Percentiles rank a stretch among this genome's conserved stretches.
Conservation (phyloP, 2,888 invertebrate species). For the Caradrina clavipalpis region DNA sequence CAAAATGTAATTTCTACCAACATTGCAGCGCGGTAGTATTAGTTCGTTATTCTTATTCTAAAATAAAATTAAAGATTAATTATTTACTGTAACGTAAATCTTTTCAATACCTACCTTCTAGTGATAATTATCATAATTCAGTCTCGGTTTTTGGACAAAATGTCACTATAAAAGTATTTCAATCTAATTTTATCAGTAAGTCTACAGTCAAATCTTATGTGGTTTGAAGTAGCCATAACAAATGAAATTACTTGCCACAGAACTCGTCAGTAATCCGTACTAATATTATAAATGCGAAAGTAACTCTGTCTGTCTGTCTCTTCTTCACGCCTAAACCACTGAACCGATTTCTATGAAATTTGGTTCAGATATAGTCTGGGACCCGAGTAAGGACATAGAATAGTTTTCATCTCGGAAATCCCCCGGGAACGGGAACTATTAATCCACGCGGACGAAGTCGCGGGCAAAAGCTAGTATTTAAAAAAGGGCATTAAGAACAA, state of each 20-base stretch:
- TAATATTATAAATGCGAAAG: too few species aligned
- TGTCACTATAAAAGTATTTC: conserved; percentile 32
- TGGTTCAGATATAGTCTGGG: too few species aligned
- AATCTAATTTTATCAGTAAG: not conserved
- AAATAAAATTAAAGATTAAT: conserved; percentile 56
- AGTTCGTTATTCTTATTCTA: conserved; percentile 61
- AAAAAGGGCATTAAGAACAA: not conserved
- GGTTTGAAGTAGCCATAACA: not conserved
- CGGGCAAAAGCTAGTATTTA: too few species aligned
- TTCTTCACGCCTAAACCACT: too few species aligned
- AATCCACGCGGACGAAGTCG: too few species aligned
- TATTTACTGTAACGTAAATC: conserved; percentile 59
- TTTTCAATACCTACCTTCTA: conserved; percentile 53
- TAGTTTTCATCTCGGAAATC: too few species aligned
- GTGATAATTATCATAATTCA: conserved; percentile 43
- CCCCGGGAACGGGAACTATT: too few species aligned
- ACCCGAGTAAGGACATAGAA: too few species aligned
- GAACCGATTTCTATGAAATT: too few species aligned
- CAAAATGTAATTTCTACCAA: conserved; percentile 57
- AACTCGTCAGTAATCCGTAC: not conserved
- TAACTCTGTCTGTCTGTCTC: too few species aligned
- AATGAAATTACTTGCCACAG: not conserved
- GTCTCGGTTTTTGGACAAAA: conserved; percentile 30
- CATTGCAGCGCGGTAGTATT: conserved; percentile 56
- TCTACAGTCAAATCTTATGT: not conserved